Percentiles rank a stretch among this genome's conserved stretches.
Conservation (phyloP, 2,797 vertebrate species). For the Coccyzus lansbergi region DNA sequence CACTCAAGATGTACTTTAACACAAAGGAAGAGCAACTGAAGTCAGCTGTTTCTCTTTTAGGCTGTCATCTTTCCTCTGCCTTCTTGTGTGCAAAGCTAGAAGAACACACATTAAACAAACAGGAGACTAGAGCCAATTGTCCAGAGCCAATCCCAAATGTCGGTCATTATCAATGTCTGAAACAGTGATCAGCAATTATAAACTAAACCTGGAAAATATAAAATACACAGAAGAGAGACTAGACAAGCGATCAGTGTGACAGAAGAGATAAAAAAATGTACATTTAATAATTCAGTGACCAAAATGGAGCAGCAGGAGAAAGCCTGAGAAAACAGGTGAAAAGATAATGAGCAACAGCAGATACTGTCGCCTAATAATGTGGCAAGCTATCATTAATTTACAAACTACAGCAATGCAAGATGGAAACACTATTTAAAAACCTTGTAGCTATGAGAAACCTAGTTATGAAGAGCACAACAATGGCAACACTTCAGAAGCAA, state of each 20-base stretch:
- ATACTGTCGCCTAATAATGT: neutral
- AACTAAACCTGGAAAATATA: neutral
- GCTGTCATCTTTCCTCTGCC: neutral
- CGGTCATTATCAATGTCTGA: neutral
- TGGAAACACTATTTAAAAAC: constrained; percentile 11
- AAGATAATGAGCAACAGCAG: neutral
- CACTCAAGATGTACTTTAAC: neutral
- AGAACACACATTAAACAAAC: accelerated
- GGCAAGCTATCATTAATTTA: neutral
- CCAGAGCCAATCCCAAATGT: neutral
- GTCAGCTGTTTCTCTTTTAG: neutral
- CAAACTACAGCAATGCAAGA: neutral
- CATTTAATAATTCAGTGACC: neutral
- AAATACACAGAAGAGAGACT: neutral
- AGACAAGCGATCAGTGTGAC: neutral
- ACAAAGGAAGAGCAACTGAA: neutral
- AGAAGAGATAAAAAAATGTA: neutral
- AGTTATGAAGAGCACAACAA: constrained; percentile 24
- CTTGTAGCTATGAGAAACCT: constrained; percentile 11
- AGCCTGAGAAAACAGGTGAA: neutral
- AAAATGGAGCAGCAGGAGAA: neutral
- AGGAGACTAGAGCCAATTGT: neutral
- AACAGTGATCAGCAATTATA: neutral
- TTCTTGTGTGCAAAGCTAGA: neutral
- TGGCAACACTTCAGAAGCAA: constrained; percentile 13